Evolutionary conservation across 1,140 invertebrate genomes (phyloP).

Genomic region (Rhizoglyphus robini): DNA sequence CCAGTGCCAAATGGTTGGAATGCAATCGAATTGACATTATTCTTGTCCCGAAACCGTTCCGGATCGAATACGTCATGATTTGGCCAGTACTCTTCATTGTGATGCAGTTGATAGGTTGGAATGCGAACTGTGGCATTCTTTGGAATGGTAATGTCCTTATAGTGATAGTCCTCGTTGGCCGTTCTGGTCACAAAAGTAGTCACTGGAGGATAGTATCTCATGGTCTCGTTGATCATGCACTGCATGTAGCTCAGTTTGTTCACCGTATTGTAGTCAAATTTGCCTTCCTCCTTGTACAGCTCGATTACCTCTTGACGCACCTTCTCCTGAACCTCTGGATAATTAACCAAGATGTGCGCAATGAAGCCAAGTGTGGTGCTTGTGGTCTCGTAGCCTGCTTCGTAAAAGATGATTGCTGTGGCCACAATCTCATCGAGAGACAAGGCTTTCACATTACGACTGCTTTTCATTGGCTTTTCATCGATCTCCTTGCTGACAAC

Average conservation of each 20-base stretch:
- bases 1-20: slow-evolving; percentile 21
- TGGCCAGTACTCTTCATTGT: slow-evolving; percentile 33
- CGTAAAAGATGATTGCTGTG: slow-evolving; percentile 33
- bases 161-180: slow-evolving; percentile 20
- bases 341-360: slow-evolving; percentile 32
- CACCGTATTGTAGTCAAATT: slow-evolving; percentile 27
- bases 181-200: slow-evolving; percentile 29
- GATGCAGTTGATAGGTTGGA: slow-evolving; percentile 33
- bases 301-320: slow-evolving; percentile 32
- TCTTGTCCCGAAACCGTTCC: slow-evolving; percentile 28
- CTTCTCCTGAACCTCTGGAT: slow-evolving; percentile 35
- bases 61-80: slow-evolving; percentile 36
- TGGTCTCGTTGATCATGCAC: slow-evolving; percentile 33
- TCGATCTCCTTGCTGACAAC: neutral
- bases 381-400: slow-evolving; percentile 39
- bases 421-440: slow-evolving; percentile 30
- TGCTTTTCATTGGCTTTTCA: neutral
- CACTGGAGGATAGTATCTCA: slow-evolving; percentile 35
- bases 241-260: slow-evolving; percentile 33
- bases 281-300: slow-evolving; percentile 15
- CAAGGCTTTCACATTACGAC: slow-evolving; percentile 2
- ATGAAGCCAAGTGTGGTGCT: slow-evolving; percentile 32
- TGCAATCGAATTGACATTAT: slow-evolving; percentile 11
- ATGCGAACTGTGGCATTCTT: slow-evolving; percentile 30
- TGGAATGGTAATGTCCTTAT: slow-evolving; percentile 35